phyloP scores from a whole-genome alignment of 1,140 invertebrate species.

The Psilanteris sp. region DNA sequence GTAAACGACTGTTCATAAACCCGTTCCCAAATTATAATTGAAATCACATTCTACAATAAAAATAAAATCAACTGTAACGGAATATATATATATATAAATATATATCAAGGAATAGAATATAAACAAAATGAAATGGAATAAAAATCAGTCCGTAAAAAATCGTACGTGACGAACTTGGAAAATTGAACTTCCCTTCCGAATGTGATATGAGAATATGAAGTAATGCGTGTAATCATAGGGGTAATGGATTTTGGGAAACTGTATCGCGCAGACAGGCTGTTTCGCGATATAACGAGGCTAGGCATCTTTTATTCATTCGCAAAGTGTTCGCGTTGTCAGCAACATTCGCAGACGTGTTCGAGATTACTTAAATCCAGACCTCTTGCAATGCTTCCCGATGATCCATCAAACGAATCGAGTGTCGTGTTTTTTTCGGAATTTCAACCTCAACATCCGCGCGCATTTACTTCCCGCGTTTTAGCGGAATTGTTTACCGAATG shows the following conservation, averaged over 20 bases:
- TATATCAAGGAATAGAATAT: not conserved
- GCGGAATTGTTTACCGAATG: too few species aligned
- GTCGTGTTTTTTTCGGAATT: too few species aligned
- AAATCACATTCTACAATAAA: too few species aligned
- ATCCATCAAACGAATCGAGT: slow-evolving; percentile 40
- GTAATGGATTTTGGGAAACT: slow-evolving; percentile 35
- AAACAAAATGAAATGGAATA: not conserved
- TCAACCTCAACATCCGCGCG: too few species aligned
- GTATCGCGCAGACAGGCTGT: slow-evolving; percentile 6
- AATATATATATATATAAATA: too few species aligned
- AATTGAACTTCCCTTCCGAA: not conserved
- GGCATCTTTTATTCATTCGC: slow-evolving; percentile 66
- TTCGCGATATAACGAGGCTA: slow-evolving; percentile 50
- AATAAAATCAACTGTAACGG: too few species aligned
- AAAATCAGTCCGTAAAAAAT: too few species aligned
- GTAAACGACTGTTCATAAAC: too few species aligned
- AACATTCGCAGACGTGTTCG: slow-evolving; percentile 55
- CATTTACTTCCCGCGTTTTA: too few species aligned
- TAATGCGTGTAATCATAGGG: slow-evolving; percentile 35
- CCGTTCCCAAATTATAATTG: too few species aligned
- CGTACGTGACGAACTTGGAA: not conserved
- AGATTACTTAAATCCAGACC: slow-evolving; percentile 40
- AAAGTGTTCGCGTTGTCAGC: slow-evolving; percentile 52
- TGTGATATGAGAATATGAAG: slow-evolving; percentile 19
- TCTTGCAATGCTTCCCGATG: slow-evolving; percentile 18